These are phyloP conservation scores for Formicarius rufipectus DNA, from an alignment of 2,113 vertebrate species.

Conservation along the genomic window DNA sequence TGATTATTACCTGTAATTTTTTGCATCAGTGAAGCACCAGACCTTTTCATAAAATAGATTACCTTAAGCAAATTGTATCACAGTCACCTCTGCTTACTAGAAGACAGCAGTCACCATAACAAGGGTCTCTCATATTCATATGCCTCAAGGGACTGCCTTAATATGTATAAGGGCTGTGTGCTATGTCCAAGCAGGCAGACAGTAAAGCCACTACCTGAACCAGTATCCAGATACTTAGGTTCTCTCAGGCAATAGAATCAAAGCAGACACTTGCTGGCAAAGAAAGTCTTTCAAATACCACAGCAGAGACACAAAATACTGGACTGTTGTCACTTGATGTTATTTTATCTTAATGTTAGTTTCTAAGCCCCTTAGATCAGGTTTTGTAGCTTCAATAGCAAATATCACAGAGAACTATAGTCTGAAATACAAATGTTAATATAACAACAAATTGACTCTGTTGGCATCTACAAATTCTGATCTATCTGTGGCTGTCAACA, in stretches of 20 bases:
- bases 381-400: slow-evolving; percentile 8
- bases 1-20: neutral
- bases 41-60: neutral
- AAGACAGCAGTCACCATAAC: neutral
- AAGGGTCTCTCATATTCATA: neutral
- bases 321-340: neutral
- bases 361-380: neutral
- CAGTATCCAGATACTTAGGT: neutral
- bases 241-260: neutral
- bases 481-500: neutral
- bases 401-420: neutral
- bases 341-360: neutral
- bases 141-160: neutral
- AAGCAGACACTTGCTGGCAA: neutral
- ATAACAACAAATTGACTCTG: neutral
- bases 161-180: neutral
- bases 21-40: neutral
- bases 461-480: slow-evolving; percentile 1
- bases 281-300: neutral
- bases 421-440: neutral
- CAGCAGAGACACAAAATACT: neutral
- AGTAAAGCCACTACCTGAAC: neutral
- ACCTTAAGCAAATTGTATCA: neutral
- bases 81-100: neutral
- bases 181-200: neutral